Conservation (phyloP, 37 sponge, comb jelly and placozoan genomes). For the Hormiphora californensis region DNA sequence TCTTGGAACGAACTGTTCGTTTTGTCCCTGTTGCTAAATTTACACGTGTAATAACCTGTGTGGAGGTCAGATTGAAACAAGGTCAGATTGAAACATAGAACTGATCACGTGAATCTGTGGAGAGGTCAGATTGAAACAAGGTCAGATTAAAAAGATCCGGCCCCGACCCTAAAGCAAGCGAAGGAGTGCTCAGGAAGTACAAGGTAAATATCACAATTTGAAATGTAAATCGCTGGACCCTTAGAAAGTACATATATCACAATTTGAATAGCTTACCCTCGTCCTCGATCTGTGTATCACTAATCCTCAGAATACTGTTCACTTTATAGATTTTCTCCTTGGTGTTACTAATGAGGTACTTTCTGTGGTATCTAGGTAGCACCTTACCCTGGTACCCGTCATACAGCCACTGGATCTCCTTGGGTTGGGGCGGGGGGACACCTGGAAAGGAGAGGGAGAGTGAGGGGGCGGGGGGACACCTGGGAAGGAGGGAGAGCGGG, state of each 20-base stretch:
- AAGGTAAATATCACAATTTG: too few relatives aligned
- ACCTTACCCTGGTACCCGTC: background rate
- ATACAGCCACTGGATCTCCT: constrained; percentile 7
- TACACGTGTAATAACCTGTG: constrained; percentile 25
- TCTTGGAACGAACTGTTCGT: background rate
- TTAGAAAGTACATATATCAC: too few relatives aligned
- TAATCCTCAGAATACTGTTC: background rate
- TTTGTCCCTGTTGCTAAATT: background rate
- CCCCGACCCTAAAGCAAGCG: too few relatives aligned
- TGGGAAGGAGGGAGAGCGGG: background rate
- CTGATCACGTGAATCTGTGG: too few relatives aligned
- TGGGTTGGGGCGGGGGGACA: background rate
- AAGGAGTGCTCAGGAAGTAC: too few relatives aligned
- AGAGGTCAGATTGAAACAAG: too few relatives aligned
- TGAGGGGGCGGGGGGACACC: constrained; percentile 10
- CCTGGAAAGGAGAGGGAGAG: background rate
- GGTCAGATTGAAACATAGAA: too few relatives aligned
- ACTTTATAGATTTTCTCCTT: background rate
- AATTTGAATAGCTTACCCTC: background rate
- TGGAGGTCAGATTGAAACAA: too few relatives aligned
- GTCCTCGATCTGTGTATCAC: background rate
- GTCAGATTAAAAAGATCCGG: too few relatives aligned
- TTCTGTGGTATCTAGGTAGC: background rate
- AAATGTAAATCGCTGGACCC: too few relatives aligned
- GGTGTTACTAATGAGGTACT: background rate